phyloP scores from a whole-genome alignment of 2,888 invertebrate species.

The Euplexia lucipara region DNA sequence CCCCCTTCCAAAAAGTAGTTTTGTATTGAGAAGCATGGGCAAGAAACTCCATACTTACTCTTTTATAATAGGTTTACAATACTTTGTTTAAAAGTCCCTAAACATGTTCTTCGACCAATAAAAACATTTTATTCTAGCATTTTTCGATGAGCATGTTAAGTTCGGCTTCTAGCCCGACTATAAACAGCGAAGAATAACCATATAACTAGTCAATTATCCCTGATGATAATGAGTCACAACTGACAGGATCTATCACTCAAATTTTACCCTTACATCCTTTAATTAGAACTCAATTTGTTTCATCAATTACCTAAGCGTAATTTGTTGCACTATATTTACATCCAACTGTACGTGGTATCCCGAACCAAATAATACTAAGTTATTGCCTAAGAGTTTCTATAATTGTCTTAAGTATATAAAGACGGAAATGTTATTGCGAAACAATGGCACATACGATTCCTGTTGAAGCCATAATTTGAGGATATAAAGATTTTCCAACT shows the following conservation, averaged over 20 bases:
- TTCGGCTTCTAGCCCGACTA: not conserved
- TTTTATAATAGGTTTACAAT: no score
- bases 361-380: not conserved
- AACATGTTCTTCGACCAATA: no score
- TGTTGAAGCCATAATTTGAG: conserved; percentile 18
- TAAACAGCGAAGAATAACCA: not conserved
- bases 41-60: no score
- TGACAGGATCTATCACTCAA: not conserved
- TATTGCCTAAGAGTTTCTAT: conserved; percentile 15
- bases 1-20: no score
- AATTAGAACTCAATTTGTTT: conserved; percentile 17
- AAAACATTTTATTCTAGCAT: not conserved
- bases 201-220: not conserved
- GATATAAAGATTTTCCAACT: conserved; percentile 10
- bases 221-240: not conserved
- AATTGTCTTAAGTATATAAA: not conserved
- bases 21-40: no score
- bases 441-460: conserved; percentile 8
- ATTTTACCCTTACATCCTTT: conserved; percentile 7
- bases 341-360: not conserved
- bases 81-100: no score
- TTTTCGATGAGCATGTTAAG: no score
- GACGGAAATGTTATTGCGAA: conserved; percentile 22
- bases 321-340: conserved; percentile 1
- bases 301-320: not conserved